Evolutionary conservation across 2,113 vertebrate species (phyloP).

Genomic region (Enhydra lutris): DNA sequence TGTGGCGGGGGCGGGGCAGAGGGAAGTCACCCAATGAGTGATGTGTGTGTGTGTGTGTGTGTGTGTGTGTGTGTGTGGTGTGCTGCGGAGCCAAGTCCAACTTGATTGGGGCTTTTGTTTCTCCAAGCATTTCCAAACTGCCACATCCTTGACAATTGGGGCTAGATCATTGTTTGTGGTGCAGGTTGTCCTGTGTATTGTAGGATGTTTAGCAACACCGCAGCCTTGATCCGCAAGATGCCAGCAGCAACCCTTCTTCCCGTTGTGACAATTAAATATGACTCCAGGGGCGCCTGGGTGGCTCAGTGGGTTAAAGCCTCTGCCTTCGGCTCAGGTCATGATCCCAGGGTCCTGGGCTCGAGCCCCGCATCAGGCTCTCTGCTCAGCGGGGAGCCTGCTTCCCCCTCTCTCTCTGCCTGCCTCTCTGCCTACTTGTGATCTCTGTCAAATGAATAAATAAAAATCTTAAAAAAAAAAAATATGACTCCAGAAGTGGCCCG

Average conservation of each 20-base stretch:
- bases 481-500: background rate
- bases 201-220: background rate
- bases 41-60: background rate
- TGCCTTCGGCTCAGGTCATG: no score
- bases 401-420: no score
- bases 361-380: no score
- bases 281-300: background rate
- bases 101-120: background rate
- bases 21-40: background rate
- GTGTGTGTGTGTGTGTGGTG: background rate
- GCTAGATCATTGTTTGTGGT: background rate
- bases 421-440: no score
- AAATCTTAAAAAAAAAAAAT: background rate
- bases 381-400: no score
- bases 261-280: background rate
- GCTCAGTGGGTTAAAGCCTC: no score
- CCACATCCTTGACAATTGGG: background rate
- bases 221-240: background rate
- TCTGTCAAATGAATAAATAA: no score
- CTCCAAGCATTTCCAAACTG: background rate
- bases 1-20: fast-evolving
- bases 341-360: no score
- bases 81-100: background rate
- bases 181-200: background rate
- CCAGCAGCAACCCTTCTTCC: background rate